Conservation (phyloP, 2,113 vertebrate species). For the Terrapene triunguis region DNA sequence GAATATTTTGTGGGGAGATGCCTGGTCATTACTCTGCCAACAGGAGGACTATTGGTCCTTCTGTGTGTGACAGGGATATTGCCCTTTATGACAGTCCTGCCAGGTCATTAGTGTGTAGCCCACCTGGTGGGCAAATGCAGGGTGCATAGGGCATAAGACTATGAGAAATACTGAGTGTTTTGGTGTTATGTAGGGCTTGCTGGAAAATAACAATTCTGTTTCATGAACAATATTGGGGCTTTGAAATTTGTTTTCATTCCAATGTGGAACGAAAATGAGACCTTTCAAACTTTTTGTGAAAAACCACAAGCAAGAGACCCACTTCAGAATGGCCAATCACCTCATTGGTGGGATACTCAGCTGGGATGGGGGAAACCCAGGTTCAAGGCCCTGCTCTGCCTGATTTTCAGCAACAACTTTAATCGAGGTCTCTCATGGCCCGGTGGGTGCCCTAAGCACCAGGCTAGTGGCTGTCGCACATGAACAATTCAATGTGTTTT, state of each 20-base stretch:
- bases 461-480: neutral
- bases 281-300: neutral
- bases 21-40: neutral
- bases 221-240: neutral
- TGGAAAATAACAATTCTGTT: neutral
- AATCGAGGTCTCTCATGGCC: neutral
- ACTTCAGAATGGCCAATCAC: neutral
- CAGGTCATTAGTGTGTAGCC: neutral
- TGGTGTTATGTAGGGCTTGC: neutral
- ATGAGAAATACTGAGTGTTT: neutral
- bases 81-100: neutral
- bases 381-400: neutral
- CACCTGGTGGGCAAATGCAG: neutral
- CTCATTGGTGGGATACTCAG: neutral
- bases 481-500: neutral
- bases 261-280: neutral
- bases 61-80: neutral
- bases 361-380: neutral
- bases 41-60: neutral
- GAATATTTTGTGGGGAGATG: neutral
- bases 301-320: neutral
- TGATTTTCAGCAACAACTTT: neutral
- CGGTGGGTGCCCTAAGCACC: neutral
- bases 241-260: neutral
- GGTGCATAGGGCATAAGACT: accelerated